These are phyloP conservation scores for Lottia scabra DNA, from an alignment of 2,888 invertebrate genomes.

Conservation along the genomic window DNA sequence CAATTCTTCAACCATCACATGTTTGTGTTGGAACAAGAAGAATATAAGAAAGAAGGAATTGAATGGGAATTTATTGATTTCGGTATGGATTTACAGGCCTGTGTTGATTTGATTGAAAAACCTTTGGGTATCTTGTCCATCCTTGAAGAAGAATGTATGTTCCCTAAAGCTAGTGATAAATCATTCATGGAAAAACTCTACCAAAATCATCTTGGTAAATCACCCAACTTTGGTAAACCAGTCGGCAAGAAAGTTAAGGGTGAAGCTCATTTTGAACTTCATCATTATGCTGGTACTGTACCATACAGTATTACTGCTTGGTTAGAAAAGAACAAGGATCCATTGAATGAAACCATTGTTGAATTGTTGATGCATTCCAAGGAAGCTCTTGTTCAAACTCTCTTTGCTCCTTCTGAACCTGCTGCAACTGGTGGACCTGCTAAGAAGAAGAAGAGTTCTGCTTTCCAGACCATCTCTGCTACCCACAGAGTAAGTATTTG, in stretches of 20 bases:
- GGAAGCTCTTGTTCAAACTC: constrained; percentile 44
- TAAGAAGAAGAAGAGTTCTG: constrained; percentile 95
- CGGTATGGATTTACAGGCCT: constrained; percentile 94
- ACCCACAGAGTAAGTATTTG: constrained; percentile 83
- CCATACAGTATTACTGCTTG: constrained; percentile 97
- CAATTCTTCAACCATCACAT: constrained; percentile 98
- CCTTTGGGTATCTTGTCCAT: constrained; percentile 99
- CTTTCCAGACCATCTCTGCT: constrained; percentile 98
- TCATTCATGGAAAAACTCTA: constrained; percentile 98
- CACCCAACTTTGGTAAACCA: constrained; percentile 62
- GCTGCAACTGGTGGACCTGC: constrained; percentile 69
- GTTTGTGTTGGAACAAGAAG: constrained; percentile 97
- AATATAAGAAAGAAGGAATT: constrained; percentile 93
- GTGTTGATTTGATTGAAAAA: constrained; percentile 85
- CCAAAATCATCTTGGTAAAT: constrained; percentile 98
- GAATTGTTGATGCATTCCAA: constrained; percentile 90
- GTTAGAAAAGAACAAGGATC: constrained; percentile 99
- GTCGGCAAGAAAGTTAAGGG: constrained; percentile 92
- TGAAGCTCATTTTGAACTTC: constrained; percentile 97
- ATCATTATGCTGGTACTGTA: constrained; percentile 98
- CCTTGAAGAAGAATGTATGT: constrained; percentile 99
- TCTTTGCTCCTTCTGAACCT: constrained; percentile 37
- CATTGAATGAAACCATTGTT: constrained; percentile 98
- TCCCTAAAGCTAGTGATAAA: constrained; percentile 98
- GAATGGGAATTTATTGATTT: constrained; percentile 96